Evolutionary conservation across 1,140 invertebrate species (phyloP), one percentile per base, ranked within the genome.

Genomic region (Aphelinus certus): DNA sequence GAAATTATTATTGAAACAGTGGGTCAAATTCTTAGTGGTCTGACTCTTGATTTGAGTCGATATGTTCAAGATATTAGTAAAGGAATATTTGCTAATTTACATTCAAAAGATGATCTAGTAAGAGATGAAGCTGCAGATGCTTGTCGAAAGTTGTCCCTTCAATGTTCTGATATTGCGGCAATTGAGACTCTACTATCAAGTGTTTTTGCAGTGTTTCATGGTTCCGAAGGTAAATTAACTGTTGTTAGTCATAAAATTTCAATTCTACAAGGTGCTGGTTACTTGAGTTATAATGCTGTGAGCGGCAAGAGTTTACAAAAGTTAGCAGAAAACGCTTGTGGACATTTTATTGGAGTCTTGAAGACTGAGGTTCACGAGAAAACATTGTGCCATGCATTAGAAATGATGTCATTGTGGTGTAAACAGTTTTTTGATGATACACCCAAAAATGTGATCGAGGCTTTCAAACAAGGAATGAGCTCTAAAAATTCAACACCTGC

Each of bases 301-400:
- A 84, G 88, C 26, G 91, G 90, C 2, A 89, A 88, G 4, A 88
- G 91, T 65, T 82, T 91, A 0, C 86, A 90, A 75, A 85, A 88
- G 75, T 85, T 97, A 69, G 91, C 92, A 64, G 85, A 90, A 65
- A 89, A 87, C 48, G 92, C 92, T 3, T 88, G 91, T 1, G 89
- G 92, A 55, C 89, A 93, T 73, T 94, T 96, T 81, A 88, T 94
- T 10, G 94, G 94, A 82, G 91, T 96, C 43, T 88, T 98, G 43
- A 94, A 97, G 82, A 91, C 90, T 51, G 97, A 99, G 90, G 94
- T 95, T 65, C 96, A 98, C 86, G 97, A 98, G 87, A 96, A 95
- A 79, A 97, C 95, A 2, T 85, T 98, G 46, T 91, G 95, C 75
- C 92, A 93, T 79, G 92, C 94, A 3, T 87, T 98, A 5, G 92